phyloP scores from a whole-genome alignment of 2,797 vertebrate genomes.

The Myiotriccus ornatus region DNA sequence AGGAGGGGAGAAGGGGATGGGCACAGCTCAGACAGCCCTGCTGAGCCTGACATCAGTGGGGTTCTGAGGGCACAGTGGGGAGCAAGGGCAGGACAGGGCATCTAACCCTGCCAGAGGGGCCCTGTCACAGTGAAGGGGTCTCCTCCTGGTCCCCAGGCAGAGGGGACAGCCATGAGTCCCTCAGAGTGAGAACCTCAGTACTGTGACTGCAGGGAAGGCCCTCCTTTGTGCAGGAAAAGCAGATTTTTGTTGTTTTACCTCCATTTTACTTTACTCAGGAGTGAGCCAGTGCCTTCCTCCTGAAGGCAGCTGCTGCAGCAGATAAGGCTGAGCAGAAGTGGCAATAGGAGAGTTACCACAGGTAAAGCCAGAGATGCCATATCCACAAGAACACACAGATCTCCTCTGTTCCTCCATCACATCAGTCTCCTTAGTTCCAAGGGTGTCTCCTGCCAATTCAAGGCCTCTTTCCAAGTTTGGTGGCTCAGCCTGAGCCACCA shows the following conservation, averaged over 20 bases:
- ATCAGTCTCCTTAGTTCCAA: neutral
- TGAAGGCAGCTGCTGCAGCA: neutral
- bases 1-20: neutral
- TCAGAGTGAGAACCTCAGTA: neutral
- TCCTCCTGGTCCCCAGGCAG: neutral
- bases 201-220: neutral
- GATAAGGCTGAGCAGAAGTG: neutral
- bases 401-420: neutral
- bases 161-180: neutral
- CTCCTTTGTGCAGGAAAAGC: neutral
- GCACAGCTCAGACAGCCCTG: neutral
- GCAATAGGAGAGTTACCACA: neutral
- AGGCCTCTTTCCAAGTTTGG: neutral
- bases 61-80: fast-evolving
- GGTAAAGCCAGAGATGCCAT: neutral
- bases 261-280: neutral
- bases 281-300: neutral
- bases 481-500: neutral
- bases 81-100: neutral
- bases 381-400: fast-evolving
- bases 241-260: neutral
- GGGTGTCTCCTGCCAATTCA: neutral
- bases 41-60: neutral
- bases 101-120: neutral
- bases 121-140: neutral